Percentiles rank a stretch among this genome's conserved stretches.
Conservation (phyloP, 2,113 vertebrate species). For the Desmodus rotundus region DNA sequence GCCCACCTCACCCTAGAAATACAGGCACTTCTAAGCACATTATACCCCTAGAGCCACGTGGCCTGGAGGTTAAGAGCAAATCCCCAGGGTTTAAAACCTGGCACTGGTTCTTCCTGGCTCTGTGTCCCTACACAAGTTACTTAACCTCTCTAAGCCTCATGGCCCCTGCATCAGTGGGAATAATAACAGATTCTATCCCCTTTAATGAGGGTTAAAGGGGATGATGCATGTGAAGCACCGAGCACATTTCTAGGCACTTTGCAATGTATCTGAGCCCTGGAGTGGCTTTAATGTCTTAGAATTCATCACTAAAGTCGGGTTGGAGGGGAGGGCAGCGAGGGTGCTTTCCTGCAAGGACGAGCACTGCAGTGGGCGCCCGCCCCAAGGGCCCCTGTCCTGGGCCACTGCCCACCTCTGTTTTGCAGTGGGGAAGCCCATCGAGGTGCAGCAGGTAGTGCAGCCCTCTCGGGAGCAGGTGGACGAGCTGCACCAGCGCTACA, state of each 20-base stretch:
- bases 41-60: neutral
- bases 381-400: neutral
- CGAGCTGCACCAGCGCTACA: conserved; percentile 86
- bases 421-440: conserved; percentile 91
- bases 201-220: neutral
- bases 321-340: neutral
- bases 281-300: neutral
- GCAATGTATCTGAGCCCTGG: neutral
- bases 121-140: neutral
- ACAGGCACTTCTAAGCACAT: fast-evolving
- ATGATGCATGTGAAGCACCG: neutral
- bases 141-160: neutral
- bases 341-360: neutral
- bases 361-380: neutral
- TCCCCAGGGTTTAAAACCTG: neutral
- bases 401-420: conserved; percentile 11
- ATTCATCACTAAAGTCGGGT: neutral
- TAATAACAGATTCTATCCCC: neutral
- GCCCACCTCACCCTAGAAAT: neutral
- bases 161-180: neutral
- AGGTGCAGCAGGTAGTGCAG: conserved; percentile 80
- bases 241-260: too few species aligned
- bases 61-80: neutral
- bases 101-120: neutral
- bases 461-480: conserved; percentile 86